Base-by-base conservation (phyloP, 2,888 invertebrate species). In the Orthosia cruda region DNA sequence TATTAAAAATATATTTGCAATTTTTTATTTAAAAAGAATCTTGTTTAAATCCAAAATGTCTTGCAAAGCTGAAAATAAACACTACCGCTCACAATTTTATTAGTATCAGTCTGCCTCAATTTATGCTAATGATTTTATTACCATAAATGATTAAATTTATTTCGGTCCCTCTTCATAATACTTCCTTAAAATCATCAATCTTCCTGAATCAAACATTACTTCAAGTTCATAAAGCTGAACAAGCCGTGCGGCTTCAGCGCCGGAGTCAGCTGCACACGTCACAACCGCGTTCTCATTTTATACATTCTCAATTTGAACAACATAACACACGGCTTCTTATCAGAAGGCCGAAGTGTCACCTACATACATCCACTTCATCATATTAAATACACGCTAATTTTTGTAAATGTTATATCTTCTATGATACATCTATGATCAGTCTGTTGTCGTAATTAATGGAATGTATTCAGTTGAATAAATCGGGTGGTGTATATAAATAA, bases 81-180 rank as follows among this genome's bases (percentile, higher is more conserved):
- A 80, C 83, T 91, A 91, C 89, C 85, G 85, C 89, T 91, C 91
- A 92, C 88, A 86, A 89, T 89, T 92, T 91, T 90, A 92, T 92
- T 89, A 92, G 91, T 93, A 93, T 94, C 94, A 94, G 94, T 94
- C 94, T 92, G 94, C 90, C 91, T 90, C 90, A 91, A 91, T 91
- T 91, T 92, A 94, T 88, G 89, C 93, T 93, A 93, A 90, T 89
- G 89, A 89, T 86, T 86, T 86, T 72, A 85, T 89, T 91, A 92
- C 88, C 89, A 90, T 91, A 89, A 89, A 89, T 90, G 88, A 91
- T 90, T 92, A 89, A 85, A 84, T 87, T 89, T 89, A 91, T 92
- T 94, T 95, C 94, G 95, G 95, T 95, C 95, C 95, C 95, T 90
- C 89, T 89, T 92, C 89, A 85, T 92, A 95, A 95, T 94, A 95